Conservation (phyloP, 2,113 vertebrate genomes). For the Argyrosomus japonicus region DNA sequence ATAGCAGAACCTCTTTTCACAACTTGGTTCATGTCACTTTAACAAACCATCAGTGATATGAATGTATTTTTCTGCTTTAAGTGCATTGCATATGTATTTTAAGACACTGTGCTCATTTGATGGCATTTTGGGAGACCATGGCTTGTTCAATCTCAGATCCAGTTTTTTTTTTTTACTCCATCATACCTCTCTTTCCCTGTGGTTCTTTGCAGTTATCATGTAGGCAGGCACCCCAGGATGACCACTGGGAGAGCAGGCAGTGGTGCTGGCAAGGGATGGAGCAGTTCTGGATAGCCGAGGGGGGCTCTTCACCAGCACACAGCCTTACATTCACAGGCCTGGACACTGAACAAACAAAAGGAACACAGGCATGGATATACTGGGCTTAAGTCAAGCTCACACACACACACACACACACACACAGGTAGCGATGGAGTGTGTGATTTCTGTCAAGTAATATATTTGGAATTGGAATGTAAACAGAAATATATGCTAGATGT, state of each 20-base stretch:
- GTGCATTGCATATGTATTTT: not conserved
- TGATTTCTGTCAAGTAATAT: slow-evolving; percentile 2
- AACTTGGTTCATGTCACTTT: not conserved
- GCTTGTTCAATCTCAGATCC: not conserved
- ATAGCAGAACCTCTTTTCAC: not conserved
- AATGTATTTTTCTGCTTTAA: not conserved
- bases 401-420: slow-evolving; percentile 15
- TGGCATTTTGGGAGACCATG: not conserved
- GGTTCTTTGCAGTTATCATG: slow-evolving; percentile 90
- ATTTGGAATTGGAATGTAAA: not conserved
- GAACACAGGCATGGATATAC: slow-evolving; percentile 34
- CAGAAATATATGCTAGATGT: not conserved
- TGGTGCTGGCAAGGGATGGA: slow-evolving; percentile 85
- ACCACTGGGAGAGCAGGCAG: slow-evolving; percentile 90
- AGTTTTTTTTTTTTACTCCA: not conserved
- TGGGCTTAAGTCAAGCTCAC: slow-evolving; percentile 28
- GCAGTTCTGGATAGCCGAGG: slow-evolving; percentile 87
- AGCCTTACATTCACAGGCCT: slow-evolving; percentile 88
- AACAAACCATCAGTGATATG: not conserved
- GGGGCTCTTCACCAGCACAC: slow-evolving; percentile 85
- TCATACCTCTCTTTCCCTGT: slow-evolving; percentile 89
- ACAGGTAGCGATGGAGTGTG: not conserved
- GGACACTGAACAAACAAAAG: slow-evolving; percentile 82
- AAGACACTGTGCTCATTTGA: not conserved
- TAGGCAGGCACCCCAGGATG: slow-evolving; percentile 88